These are phyloP conservation scores for Drosophila bocki DNA, from an alignment of 1,140 invertebrate genomes.

Conservation along the genomic window DNA sequence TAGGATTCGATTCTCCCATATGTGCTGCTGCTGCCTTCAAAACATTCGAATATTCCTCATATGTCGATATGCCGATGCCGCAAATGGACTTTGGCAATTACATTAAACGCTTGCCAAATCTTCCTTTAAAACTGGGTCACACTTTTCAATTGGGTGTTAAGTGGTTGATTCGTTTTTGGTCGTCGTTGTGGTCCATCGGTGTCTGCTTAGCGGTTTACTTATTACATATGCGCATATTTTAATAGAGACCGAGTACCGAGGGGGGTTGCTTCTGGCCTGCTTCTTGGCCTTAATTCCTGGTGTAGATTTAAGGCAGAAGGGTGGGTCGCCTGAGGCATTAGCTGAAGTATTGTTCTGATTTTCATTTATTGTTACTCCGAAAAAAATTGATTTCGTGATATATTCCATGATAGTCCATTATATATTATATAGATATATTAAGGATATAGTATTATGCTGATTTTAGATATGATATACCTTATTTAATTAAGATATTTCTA, in stretches of 20 bases:
- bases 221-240: constrained; percentile 65
- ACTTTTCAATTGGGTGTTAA: constrained; percentile 63
- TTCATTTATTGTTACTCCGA: not conserved
- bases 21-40: constrained; percentile 32
- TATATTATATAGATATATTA: no score
- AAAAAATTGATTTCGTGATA: not conserved
- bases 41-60: constrained; percentile 21
- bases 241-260: constrained; percentile 4
- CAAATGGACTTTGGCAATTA: constrained; percentile 64
- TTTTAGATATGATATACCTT: not conserved
- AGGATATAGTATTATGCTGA: no score
- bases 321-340: not conserved
- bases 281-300: constrained; percentile 11
- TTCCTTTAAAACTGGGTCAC: constrained; percentile 60
- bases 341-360: not conserved
- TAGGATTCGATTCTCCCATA: constrained; percentile 53
- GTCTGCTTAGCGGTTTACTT: constrained; percentile 26
- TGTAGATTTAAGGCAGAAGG: constrained; percentile 6
- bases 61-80: constrained; percentile 15
- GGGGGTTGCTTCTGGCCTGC: constrained; percentile 12
- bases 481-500: not conserved
- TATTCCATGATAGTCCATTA: no score
- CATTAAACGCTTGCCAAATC: constrained; percentile 39
- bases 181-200: not conserved
- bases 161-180: constrained; percentile 41